Percentiles rank a stretch among this genome's conserved stretches.
These are phyloP conservation scores for Eulithis testata DNA, from an alignment of 2,888 invertebrate species.

Conservation along the genomic window DNA sequence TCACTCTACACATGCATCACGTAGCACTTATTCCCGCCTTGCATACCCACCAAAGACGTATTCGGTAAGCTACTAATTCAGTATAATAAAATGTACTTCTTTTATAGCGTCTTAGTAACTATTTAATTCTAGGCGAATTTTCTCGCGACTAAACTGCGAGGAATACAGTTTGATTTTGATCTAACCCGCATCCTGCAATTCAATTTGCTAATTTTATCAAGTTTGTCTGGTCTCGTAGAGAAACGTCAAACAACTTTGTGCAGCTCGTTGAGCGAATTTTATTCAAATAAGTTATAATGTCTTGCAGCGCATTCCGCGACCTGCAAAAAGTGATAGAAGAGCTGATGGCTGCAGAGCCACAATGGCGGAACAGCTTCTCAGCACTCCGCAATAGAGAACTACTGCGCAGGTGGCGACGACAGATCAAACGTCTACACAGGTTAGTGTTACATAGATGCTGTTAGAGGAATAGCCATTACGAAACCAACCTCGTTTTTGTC, in stretches of 20 bases:
- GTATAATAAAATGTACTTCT: not conserved
- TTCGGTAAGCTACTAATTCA: conserved; percentile 58
- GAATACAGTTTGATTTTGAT: too few species aligned
- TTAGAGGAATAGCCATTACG: too few species aligned
- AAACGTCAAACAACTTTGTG: too few species aligned
- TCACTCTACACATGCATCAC: conserved; percentile 97
- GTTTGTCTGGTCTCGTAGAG: too few species aligned
- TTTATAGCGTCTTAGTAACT: too few species aligned
- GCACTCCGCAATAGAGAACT: conserved; percentile 92
- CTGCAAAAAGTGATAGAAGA: conserved; percentile 95
- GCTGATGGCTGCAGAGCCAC: conserved; percentile 90
- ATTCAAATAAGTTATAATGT: not conserved
- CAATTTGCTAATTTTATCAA: too few species aligned
- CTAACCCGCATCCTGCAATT: too few species aligned
- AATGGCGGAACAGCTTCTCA: conserved; percentile 91
- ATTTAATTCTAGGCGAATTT: too few species aligned
- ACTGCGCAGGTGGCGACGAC: conserved; percentile 94
- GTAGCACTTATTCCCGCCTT: conserved; percentile 95
- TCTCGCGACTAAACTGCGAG: too few species aligned
- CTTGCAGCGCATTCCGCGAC: conserved; percentile 88
- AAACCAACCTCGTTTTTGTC: too few species aligned
- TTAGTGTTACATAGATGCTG: conserved; percentile 44
- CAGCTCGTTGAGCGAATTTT: too few species aligned
- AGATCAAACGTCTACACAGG: conserved; percentile 90
- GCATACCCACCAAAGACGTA: conserved; percentile 86